These are phyloP conservation scores for Monodelphis domestica DNA, from an alignment of 2,797 vertebrate genomes.

Conservation along the genomic window DNA sequence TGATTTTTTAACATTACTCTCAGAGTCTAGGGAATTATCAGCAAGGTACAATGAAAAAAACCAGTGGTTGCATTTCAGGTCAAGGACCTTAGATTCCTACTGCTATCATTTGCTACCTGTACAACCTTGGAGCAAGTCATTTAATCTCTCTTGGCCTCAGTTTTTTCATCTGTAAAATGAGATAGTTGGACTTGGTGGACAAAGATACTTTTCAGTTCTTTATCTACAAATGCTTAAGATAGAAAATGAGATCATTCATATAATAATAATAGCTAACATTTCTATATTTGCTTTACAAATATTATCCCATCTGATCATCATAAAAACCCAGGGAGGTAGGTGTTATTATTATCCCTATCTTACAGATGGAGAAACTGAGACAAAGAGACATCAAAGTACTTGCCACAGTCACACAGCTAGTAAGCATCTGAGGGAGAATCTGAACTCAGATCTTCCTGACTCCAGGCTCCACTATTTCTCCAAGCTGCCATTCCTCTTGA, in stretches of 20 bases:
- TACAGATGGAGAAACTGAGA: neutral
- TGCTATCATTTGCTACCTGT: neutral
- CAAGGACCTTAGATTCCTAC: too few relatives aligned
- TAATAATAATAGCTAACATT: neutral
- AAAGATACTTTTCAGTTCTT: neutral
- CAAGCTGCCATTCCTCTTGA: neutral
- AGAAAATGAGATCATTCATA: neutral
- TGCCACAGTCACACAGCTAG: neutral
- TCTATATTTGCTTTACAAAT: neutral
- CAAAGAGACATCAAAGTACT: neutral
- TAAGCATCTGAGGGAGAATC: neutral
- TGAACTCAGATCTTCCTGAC: neutral
- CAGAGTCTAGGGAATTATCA: neutral
- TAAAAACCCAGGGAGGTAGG: neutral
- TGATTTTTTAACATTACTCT: neutral
- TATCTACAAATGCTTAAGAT: neutral
- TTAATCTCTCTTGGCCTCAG: neutral
- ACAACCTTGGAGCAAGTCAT: neutral
- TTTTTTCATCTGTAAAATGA: neutral
- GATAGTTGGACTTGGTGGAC: neutral
- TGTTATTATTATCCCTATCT: neutral
- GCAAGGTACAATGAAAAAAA: neutral
- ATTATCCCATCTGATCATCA: neutral
- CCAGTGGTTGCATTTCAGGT: neutral
- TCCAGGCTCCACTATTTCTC: neutral